Evolutionary conservation across 2,113 vertebrate species (phyloP).

Genomic region (Vidua macroura): DNA sequence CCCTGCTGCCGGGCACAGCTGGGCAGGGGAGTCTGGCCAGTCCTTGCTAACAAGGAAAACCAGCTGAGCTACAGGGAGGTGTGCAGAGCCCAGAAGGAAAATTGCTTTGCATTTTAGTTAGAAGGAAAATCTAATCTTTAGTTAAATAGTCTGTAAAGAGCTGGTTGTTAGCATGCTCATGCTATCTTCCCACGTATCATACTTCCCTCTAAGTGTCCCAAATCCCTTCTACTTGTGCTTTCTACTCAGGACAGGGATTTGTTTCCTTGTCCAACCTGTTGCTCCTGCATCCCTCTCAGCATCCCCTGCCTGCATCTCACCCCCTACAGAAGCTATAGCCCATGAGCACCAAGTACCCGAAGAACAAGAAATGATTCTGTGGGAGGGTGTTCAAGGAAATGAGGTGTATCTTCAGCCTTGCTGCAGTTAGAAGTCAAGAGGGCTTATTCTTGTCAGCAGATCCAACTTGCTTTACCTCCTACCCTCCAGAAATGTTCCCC

Average conservation of each 20-base stretch:
- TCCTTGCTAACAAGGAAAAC: background rate
- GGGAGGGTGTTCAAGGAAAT: background rate
- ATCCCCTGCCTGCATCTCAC: background rate
- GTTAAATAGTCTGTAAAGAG: background rate
- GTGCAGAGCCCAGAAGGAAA: background rate
- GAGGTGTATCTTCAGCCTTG: background rate
- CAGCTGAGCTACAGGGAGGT: background rate
- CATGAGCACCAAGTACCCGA: background rate
- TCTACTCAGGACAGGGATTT: background rate
- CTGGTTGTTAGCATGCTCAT: background rate
- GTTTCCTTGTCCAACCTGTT: background rate
- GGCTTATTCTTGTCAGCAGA: background rate
- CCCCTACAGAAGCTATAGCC: background rate
- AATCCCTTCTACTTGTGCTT: background rate
- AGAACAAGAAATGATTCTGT: background rate
- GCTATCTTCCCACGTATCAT: background rate
- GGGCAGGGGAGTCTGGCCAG: background rate
- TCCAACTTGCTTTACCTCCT: background rate
- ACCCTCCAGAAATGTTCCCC: background rate
- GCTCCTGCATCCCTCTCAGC: background rate
- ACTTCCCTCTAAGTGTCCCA: background rate
- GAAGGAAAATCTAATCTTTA: background rate
- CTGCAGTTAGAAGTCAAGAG: background rate
- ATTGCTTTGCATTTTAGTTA: background rate
- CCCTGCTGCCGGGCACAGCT: rapidly evolving